A percentile compares a stretch with the other conserved stretches of the same genome.
Conservation (phyloP, 1,140 invertebrate species). For the Cydia pomonella region DNA sequence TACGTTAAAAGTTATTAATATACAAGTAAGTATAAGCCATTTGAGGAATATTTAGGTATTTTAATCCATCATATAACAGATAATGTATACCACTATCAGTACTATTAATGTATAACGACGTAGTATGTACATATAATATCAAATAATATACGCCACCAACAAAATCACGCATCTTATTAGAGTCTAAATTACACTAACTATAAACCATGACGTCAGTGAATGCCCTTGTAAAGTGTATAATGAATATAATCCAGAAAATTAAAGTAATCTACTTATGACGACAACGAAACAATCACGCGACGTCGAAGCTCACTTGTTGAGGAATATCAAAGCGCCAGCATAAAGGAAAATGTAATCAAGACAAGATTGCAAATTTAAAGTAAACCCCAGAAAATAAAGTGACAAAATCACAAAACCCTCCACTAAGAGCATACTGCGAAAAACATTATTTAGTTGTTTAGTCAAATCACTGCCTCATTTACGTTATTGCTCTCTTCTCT, state of each 20-base stretch:
- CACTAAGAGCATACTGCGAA: background rate
- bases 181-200: background rate
- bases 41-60: no score
- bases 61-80: no score
- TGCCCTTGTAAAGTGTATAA: no score
- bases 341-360: background rate
- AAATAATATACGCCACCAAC: no score
- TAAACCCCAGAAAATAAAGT: background rate
- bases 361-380: background rate
- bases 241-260: no score
- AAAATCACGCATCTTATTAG: background rate
- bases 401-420: background rate
- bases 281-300: background rate
- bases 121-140: no score
- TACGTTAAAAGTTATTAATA: no score
- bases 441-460: conserved; percentile 27
- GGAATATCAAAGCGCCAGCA: background rate
- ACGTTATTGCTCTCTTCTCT: conserved; percentile 15
- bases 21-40: no score
- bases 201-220: background rate
- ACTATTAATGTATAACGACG: no score
- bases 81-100: no score
- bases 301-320: background rate
- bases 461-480: conserved; percentile 29
- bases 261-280: no score